phyloP scores from a whole-genome alignment of 1,140 invertebrate genomes.

The Harlomillsia oculata region DNA sequence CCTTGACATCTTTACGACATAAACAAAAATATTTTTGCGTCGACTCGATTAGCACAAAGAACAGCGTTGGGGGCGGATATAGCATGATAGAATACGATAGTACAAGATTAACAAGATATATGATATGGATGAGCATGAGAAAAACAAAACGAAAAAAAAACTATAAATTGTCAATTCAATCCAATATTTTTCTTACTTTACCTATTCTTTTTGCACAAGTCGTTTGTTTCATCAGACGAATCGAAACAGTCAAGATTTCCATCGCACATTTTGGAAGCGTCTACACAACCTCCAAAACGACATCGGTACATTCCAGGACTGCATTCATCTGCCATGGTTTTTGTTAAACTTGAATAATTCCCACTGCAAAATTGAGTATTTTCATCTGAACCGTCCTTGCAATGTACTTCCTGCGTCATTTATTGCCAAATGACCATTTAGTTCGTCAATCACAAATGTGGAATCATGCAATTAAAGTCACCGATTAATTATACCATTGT shows the following conservation, averaged over 20 bases:
- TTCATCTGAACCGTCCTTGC: conserved; percentile 25
- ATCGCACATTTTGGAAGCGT: conserved; percentile 20
- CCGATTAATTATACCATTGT: not conserved
- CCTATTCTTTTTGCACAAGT: conserved; percentile 24
- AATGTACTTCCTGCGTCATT: conserved; percentile 16
- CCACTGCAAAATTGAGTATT: conserved; percentile 21
- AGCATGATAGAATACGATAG: too few species aligned
- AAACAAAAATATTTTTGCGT: not conserved
- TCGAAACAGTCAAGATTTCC: conserved; percentile 22
- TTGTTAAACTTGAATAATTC: conserved; percentile 16
- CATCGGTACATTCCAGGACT: conserved; percentile 26
- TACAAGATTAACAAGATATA: too few species aligned
- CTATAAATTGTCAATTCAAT: too few species aligned
- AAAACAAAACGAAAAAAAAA: not conserved
- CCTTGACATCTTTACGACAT: conserved; percentile 11
- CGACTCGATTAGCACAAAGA: too few species aligned
- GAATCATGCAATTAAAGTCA: too few species aligned
- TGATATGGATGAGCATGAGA: not conserved
- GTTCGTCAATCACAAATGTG: too few species aligned
- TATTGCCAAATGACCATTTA: too few species aligned
- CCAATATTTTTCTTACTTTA: not conserved
- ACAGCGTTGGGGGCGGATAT: too few species aligned
- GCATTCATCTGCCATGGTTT: conserved; percentile 12
- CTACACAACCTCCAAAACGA: conserved; percentile 22
- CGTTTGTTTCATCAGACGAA: conserved; percentile 21